phyloP scores from a whole-genome alignment of 2,888 invertebrate genomes.

The Lamellibrachia columna region DNA sequence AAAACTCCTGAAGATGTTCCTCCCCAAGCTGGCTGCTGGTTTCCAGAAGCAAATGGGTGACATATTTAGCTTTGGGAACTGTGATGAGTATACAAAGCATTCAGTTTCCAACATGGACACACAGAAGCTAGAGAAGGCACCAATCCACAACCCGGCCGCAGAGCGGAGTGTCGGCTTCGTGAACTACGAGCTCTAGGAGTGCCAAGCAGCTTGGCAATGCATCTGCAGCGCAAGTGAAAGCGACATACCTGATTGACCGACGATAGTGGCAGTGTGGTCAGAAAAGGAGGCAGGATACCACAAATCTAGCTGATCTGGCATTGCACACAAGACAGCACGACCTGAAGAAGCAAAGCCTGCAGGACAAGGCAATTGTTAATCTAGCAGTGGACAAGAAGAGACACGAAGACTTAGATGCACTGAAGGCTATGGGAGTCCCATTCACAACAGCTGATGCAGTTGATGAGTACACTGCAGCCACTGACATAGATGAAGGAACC shows the following conservation, averaged over 20 bases:
- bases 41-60: constrained; percentile 14
- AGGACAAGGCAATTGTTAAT: background rate
- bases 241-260: background rate
- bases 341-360: background rate
- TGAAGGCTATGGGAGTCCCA: constrained; percentile 21
- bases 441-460: constrained; percentile 13
- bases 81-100: background rate
- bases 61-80: constrained; percentile 23
- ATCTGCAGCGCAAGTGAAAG: background rate
- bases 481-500: no score
- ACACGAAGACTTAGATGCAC: background rate
- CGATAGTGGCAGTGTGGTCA: background rate
- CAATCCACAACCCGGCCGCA: constrained; percentile 20
- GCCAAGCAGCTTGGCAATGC: background rate
- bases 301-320: background rate
- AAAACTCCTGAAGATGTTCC: background rate
- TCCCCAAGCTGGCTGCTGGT: constrained; percentile 20
- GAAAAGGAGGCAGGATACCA: background rate
- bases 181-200: constrained; percentile 19
- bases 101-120: background rate
- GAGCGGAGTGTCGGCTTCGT: constrained; percentile 30
- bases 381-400: background rate
- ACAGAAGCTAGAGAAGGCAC: constrained; percentile 26
- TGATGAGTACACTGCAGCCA: no score
- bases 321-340: background rate